phyloP scores from a whole-genome alignment of 2,113 vertebrate genomes.

The Anolis carolinensis region DNA sequence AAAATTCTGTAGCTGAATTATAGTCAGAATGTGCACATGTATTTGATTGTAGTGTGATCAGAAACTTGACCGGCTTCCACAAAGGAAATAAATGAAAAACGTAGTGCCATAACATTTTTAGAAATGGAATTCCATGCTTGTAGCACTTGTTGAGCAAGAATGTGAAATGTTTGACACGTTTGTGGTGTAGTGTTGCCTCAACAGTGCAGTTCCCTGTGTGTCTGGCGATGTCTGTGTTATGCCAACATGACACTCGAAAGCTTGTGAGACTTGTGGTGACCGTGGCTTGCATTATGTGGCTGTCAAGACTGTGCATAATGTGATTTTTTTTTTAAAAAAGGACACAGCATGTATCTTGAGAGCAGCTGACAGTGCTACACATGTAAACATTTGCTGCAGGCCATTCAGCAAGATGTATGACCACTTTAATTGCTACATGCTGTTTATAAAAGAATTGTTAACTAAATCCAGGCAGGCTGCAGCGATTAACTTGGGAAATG shows the following conservation, averaged over 20 bases:
- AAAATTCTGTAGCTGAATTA: not conserved
- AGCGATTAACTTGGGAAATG: conserved; percentile 32
- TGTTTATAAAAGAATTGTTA: conserved; percentile 51
- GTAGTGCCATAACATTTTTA: too few relatives aligned
- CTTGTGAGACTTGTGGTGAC: not conserved
- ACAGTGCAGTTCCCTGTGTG: not conserved
- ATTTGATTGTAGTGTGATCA: not conserved
- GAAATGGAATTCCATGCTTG: not conserved
- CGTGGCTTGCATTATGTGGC: conserved; percentile 1
- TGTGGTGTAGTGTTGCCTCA: not conserved
- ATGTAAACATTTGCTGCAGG: conserved; percentile 26
- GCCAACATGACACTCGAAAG: not conserved
- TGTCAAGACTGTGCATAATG: not conserved
- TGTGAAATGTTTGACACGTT: not conserved
- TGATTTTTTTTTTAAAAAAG: not conserved
- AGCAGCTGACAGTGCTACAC: not conserved
- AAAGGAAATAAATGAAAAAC: not conserved
- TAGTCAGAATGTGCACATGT: not conserved
- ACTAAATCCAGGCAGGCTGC: conserved; percentile 30
- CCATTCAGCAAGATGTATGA: not conserved
- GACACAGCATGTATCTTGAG: not conserved
- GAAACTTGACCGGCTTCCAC: not conserved
- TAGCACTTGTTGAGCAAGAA: not conserved
- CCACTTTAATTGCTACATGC: conserved; percentile 12
- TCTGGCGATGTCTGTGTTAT: not conserved